Evolutionary conservation across 2,888 invertebrate genomes (phyloP), one percentile per base, ranked within the genome.

Genomic region (Zaprionus lineosus): DNA sequence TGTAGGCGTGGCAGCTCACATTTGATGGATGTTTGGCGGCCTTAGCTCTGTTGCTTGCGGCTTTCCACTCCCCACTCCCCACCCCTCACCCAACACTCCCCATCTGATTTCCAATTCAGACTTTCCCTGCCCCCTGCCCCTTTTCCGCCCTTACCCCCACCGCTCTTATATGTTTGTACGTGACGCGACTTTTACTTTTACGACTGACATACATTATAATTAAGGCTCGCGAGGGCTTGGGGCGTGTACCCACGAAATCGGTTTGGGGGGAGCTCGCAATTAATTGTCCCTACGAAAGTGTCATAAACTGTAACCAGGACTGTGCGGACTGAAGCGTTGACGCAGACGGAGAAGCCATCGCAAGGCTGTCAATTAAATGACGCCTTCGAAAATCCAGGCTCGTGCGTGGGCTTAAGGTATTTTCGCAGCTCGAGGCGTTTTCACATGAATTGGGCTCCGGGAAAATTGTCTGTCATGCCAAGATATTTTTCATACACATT

Each of bases 171-270:
- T 19, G 21, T 21, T 33, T 26, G 55, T 51, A 84, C 77, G 82
- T 84, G 82, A 74, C 57, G 57, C 60, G 73, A 83, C 79, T 82
- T 67, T 84, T 74, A 70, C 63, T 67, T 78, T 79, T 62, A 76
- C 62, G 76, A 66, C 81, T 48, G 59, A 79, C 84, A 79, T 65
- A 79, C 77, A 81, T 79, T 74, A 84, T 76, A 81, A 81, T 81
- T 85, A 85, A 76, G 39, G 53, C 31, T 24, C 44, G 36, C 46
- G 48, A 14, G 33, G 16, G 57, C 43, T n/a, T 24, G 48, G 39
- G 72, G 67, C 50, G 67, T 52, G 39, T 7, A 11, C 37, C 19
- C 9, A 31, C n/a, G n/a, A n/a, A 62, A 73, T 36, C 36, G 52
- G 53, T 40, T 56, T 59, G 44, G 53, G 68, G 50, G 43, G 55